These are phyloP conservation scores for Eilema caniola DNA, from an alignment of 2,888 invertebrate species.

Conservation along the genomic window DNA sequence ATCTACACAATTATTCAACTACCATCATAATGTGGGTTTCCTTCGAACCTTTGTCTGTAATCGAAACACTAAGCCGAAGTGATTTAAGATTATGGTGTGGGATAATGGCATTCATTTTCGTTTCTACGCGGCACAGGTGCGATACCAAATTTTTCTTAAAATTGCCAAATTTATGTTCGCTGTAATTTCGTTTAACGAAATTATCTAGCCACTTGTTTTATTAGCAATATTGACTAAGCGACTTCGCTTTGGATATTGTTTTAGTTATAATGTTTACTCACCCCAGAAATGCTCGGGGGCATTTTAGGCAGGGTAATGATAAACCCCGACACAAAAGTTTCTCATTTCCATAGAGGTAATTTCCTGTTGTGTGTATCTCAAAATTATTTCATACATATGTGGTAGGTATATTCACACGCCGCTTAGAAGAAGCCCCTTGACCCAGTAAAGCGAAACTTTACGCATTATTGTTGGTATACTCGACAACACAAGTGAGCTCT, in stretches of 20 bases:
- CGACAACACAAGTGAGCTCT: constrained; percentile 56
- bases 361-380: constrained; percentile 55
- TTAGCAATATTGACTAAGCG: constrained; percentile 28
- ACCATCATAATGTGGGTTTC: constrained; percentile 84
- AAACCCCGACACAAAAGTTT: constrained; percentile 50
- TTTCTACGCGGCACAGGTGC: constrained; percentile 78
- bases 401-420: constrained; percentile 45
- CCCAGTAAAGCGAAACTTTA: constrained; percentile 63
- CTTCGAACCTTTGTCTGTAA: constrained; percentile 84
- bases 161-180: constrained; percentile 71
- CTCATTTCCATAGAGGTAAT: constrained; percentile 56
- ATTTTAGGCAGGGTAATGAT: constrained; percentile 39
- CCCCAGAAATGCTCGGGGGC: constrained; percentile 33
- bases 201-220: constrained; percentile 48
- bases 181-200: constrained; percentile 65
- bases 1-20: constrained; percentile 85
- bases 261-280: constrained; percentile 40
- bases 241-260: constrained; percentile 42
- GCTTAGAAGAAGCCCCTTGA: constrained; percentile 53
- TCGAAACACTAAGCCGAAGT: constrained; percentile 85
- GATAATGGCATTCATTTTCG: constrained; percentile 84
- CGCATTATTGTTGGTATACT: constrained; percentile 58
- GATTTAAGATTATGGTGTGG: constrained; percentile 86
- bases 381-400: constrained; percentile 57
- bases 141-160: constrained; percentile 76